Evolutionary conservation across 2,888 invertebrate species (phyloP).

Genomic region (Apodemia duryi): DNA sequence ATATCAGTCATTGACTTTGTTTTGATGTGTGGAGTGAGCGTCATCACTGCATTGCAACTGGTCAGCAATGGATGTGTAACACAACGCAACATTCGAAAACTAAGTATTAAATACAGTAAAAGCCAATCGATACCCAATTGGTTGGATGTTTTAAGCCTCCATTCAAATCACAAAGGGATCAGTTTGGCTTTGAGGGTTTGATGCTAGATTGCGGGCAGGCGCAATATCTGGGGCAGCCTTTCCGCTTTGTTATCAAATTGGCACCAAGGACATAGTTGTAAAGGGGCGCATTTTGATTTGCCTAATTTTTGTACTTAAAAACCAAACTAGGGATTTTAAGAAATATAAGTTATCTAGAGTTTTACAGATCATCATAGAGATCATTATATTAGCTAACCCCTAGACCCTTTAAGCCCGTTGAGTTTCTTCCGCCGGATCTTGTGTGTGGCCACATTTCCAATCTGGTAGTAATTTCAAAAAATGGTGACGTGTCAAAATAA

Average conservation of each 20-base stretch:
- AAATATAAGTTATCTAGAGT: too few species aligned
- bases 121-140: conserved; percentile 12
- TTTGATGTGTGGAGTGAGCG: too few species aligned
- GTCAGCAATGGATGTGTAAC: background rate
- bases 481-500: too few species aligned
- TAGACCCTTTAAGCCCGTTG: too few species aligned
- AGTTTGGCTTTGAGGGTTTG: conserved; percentile 12
- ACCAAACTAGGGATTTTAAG: too few species aligned
- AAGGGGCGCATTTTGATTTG: background rate
- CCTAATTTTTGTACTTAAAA: too few species aligned
- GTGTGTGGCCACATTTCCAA: too few species aligned
- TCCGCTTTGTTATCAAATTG: background rate
- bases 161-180: conserved; percentile 14
- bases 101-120: background rate
- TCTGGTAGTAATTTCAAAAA: too few species aligned
- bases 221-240: background rate
- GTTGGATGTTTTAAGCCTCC: conserved; percentile 14
- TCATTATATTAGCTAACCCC: too few species aligned
- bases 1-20: too few species aligned
- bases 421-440: too few species aligned
- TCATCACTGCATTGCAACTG: background rate
- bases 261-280: background rate
- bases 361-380: too few species aligned
- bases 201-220: conserved; percentile 1
- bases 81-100: background rate